Conservation (phyloP, 2,113 vertebrate species). For the Cyanoramphus novaezelandiae region DNA sequence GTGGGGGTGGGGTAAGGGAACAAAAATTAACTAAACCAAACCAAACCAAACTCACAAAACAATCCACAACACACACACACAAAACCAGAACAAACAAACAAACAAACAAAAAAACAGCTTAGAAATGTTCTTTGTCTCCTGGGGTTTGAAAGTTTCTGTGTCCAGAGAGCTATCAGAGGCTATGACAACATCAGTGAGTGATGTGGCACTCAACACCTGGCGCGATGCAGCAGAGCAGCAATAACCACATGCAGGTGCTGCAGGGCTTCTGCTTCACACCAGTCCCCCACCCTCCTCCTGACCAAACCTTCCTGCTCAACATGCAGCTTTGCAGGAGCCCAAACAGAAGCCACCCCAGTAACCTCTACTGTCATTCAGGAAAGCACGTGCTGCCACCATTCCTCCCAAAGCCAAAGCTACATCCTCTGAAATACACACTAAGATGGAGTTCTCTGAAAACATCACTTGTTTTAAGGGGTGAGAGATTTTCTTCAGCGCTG, state of each 20-base stretch:
- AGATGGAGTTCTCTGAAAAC: background rate
- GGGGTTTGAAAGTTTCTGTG: background rate
- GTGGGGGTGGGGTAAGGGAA: too few species aligned
- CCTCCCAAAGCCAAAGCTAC: background rate
- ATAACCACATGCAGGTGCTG: fast-evolving
- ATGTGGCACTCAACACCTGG: background rate
- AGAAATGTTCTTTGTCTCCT: background rate
- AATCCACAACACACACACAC: background rate
- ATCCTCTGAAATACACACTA: background rate
- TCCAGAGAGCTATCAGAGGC: background rate
- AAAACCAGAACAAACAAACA: background rate
- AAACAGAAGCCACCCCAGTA: background rate
- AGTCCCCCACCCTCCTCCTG: fast-evolving
- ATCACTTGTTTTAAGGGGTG: background rate
- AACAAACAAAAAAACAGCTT: background rate
- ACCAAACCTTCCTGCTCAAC: fast-evolving
- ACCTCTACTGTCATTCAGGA: too few species aligned
- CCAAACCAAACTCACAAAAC: background rate
- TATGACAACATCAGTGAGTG: fast-evolving
- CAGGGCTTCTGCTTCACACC: too few species aligned
- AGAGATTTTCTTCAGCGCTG: background rate
- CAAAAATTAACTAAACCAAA: background rate
- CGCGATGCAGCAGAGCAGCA: background rate
- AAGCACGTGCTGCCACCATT: fast-evolving
- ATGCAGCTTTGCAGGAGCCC: background rate